Percentiles rank a stretch among this genome's conserved stretches.
These are phyloP conservation scores for Synergus gifuensis DNA, from an alignment of 2,888 invertebrate species.

Conservation along the genomic window DNA sequence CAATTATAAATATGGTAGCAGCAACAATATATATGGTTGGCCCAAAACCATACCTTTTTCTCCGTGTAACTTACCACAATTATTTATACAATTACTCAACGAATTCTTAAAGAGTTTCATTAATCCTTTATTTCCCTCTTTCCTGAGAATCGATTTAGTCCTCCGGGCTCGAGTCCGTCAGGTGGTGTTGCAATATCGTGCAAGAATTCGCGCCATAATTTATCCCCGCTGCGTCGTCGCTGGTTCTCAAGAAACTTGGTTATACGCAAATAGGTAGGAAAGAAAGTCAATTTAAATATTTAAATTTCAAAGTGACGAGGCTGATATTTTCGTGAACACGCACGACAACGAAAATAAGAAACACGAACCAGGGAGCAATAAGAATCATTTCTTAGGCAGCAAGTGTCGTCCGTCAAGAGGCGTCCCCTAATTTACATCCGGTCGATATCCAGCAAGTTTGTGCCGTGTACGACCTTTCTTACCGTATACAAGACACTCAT, in stretches of 20 bases:
- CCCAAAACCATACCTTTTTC: too few species aligned
- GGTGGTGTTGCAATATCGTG: conserved; percentile 34
- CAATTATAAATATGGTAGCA: too few species aligned
- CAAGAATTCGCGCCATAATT: conserved; percentile 39
- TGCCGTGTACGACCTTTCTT: conserved; percentile 28
- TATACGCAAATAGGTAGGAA: conserved; percentile 35
- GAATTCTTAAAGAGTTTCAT: not conserved
- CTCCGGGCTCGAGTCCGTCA: conserved; percentile 45
- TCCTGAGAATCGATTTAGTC: conserved; percentile 29
- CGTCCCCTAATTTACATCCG: conserved; percentile 38
- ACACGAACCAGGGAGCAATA: conserved; percentile 41
- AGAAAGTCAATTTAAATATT: conserved; percentile 42
- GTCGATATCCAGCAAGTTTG: conserved; percentile 25
- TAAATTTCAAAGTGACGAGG: conserved; percentile 41
- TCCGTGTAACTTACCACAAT: not conserved
- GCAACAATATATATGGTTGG: too few species aligned
- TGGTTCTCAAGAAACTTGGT: conserved; percentile 24
- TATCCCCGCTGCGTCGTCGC: conserved; percentile 27
- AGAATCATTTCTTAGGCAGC: conserved; percentile 38
- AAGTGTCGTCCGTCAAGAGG: conserved; percentile 40
- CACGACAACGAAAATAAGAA: conserved; percentile 17
- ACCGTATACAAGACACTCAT: conserved; percentile 49
- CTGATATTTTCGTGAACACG: conserved; percentile 40
- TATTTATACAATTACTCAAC: not conserved
- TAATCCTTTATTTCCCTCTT: not conserved